Percentiles rank a stretch among this genome's conserved stretches.
These are phyloP conservation scores for Orius laevigatus DNA, from an alignment of 1,140 invertebrate genomes.

Conservation along the genomic window DNA sequence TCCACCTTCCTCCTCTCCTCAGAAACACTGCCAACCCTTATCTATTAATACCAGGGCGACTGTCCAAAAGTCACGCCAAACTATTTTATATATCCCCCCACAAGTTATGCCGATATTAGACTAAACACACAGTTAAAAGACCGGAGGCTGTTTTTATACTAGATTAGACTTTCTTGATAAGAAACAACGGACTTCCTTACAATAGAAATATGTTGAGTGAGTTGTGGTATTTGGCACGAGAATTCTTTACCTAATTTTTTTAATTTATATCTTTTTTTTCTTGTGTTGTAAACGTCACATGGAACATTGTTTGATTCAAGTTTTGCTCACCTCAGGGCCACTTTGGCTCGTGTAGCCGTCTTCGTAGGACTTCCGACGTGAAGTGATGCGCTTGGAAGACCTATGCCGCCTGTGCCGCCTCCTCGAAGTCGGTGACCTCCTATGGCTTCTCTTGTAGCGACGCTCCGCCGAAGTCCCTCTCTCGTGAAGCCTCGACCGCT, in stretches of 20 bases:
- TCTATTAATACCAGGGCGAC: background rate
- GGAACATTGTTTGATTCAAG: too few relatives aligned
- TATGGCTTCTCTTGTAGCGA: conserved; percentile 41
- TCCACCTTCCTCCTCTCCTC: background rate
- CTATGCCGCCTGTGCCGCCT: conserved; percentile 27
- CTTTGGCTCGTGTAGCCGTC: conserved; percentile 1
- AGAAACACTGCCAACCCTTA: background rate
- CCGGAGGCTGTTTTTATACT: too few relatives aligned
- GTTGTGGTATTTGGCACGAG: too few relatives aligned
- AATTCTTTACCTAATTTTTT: too few relatives aligned
- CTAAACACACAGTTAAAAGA: background rate
- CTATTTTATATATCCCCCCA: too few relatives aligned
- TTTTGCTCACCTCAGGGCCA: conserved; percentile 6
- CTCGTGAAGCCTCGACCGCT: conserved; percentile 40
- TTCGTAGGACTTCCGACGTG: conserved; percentile 3
- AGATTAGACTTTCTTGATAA: too few relatives aligned
- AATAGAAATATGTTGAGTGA: too few relatives aligned
- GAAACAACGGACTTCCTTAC: too few relatives aligned
- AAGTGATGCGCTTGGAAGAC: conserved; percentile 6
- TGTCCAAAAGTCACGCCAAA: background rate
- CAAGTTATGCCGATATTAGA: background rate
- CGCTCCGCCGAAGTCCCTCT: conserved; percentile 40
- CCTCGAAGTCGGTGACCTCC: conserved; percentile 38
- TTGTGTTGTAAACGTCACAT: too few relatives aligned
- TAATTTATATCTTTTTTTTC: too few relatives aligned